Conservation (phyloP, 2,113 vertebrate species). For the Sapajus apella region DNA sequence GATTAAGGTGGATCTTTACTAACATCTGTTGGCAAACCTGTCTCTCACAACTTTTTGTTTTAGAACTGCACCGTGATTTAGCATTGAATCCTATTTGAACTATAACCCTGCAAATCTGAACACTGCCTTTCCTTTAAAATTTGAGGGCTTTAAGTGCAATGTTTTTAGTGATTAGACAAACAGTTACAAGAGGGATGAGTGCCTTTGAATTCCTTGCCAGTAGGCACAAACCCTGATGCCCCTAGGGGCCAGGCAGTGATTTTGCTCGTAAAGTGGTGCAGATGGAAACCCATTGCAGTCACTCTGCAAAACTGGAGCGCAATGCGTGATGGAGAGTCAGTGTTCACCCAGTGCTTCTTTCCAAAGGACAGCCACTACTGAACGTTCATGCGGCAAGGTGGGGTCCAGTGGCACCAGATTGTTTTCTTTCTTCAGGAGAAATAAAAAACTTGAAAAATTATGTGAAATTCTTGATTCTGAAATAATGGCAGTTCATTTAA, state of each 20-base stretch:
- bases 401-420: not conserved
- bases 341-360: not conserved
- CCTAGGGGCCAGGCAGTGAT: not conserved
- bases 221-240: not conserved
- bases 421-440: not conserved
- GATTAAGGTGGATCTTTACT: not conserved
- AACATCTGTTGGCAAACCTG: not conserved
- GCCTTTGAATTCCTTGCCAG: not conserved
- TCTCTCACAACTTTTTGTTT: not conserved
- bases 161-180: not conserved
- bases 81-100: not conserved
- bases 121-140: not conserved
- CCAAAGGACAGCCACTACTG: not conserved
- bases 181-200: not conserved
- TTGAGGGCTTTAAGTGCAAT: not conserved
- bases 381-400: rapidly evolving
- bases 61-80: not conserved
- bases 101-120: not conserved
- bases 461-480: constrained; percentile 14
- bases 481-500: constrained; percentile 2
- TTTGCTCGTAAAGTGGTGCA: not conserved
- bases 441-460: not conserved
- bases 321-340: no score
- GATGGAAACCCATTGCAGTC: not conserved
- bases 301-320: not conserved